These are phyloP conservation scores for Dicycla oo DNA, from an alignment of 2,888 invertebrate species.

Conservation along the genomic window DNA sequence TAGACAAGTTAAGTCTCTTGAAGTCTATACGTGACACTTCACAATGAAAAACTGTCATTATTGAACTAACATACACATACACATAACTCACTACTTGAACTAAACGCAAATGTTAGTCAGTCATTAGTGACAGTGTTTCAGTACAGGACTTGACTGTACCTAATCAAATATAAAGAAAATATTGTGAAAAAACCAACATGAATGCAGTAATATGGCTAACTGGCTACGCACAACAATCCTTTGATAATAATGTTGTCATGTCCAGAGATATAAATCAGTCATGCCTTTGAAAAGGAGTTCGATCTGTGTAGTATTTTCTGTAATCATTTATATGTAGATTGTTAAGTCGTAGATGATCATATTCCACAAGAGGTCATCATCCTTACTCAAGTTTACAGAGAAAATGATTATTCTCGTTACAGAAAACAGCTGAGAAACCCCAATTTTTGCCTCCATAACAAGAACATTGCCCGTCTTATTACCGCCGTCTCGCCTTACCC, in stretches of 20 bases:
- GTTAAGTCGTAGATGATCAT: background rate
- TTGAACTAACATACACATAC: background rate
- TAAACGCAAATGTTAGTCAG: background rate
- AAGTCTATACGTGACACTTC: background rate
- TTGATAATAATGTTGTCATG: background rate
- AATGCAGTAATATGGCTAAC: background rate
- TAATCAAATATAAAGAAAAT: background rate
- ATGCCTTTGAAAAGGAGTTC: background rate
- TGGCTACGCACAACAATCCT: background rate
- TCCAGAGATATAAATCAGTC: background rate
- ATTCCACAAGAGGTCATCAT: background rate
- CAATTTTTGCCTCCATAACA: conserved; percentile 24
- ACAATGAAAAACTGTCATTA: background rate
- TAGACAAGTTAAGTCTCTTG: background rate
- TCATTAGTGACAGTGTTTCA: background rate
- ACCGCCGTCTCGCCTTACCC: conserved; percentile 34
- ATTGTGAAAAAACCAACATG: background rate
- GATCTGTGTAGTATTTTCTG: too few species aligned
- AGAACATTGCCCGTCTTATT: conserved; percentile 24
- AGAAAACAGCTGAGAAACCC: conserved; percentile 5
- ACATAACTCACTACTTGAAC: background rate
- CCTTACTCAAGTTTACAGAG: background rate
- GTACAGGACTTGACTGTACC: background rate
- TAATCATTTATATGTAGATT: background rate
- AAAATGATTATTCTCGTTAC: background rate